Base-by-base conservation (phyloP, 2,113 vertebrate genomes). In the Diadophis punctatus region DNA sequence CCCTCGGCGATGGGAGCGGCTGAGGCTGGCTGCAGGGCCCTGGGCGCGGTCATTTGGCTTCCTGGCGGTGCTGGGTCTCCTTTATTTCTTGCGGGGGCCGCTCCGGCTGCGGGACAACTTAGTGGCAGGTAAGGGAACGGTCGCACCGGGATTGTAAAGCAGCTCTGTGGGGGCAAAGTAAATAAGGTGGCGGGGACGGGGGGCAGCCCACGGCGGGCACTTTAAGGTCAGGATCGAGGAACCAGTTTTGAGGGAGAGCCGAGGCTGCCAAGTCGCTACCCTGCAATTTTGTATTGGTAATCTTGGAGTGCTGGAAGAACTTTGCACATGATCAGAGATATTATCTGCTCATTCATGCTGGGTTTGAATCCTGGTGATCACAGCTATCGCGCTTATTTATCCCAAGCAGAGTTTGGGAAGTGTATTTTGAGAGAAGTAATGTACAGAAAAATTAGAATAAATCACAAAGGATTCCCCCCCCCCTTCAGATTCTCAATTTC, bases 61-160 rank as follows among this genome's bases (percentile, higher is more conserved):
- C 90, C 97, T 98, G 96, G 98, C 98, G 96, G 98, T 98, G 93
- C 96, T 99, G 87, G 98, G 98, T 58, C 98, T 99, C 94, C 96
- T 99, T 5, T 99, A 99, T 96, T 98, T 97, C 46, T 97, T 99
- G 96, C 97, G 99, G 97, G 98, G 98, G 94, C 98, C 99, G 91
- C 97, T 99, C 95, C 98, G 98, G 95, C 97, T 99, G 91, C 98
- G 99, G 97, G 98, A 99, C 96, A 98, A 97, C 91, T 97, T 99
- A 91, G 97, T 98, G 93, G 98, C 98, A 95, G 99, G 99, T 99
- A 97, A 98, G 97, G 93, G 93, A 92, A 94, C 80, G 60, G 34
- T 30, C 16, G 49, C n/a, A 3, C 14, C 9, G 55, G 20, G 22
- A 1, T 25, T 30, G 46, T 14, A 43, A 58, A 91, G n/a, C 2